These are phyloP conservation scores for Tolypeutes matacus DNA, from an alignment of 2,797 vertebrate genomes.

Conservation along the genomic window DNA sequence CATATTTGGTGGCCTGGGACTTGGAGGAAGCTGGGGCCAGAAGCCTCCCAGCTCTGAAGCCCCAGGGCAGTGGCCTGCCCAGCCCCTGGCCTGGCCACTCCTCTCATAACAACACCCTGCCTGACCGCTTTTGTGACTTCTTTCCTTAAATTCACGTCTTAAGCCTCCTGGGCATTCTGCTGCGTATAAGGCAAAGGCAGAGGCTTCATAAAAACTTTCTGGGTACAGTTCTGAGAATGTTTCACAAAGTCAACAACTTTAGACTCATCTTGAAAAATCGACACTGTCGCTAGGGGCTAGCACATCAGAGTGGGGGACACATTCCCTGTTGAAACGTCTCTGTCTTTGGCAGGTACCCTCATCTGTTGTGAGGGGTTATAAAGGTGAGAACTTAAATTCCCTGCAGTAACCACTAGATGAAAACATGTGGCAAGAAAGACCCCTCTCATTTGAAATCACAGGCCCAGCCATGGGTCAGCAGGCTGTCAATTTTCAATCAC, in stretches of 20 bases:
- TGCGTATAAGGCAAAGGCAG: not conserved
- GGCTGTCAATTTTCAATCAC: not conserved
- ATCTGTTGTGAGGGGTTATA: no score
- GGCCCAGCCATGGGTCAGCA: not conserved
- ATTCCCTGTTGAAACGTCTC: not conserved
- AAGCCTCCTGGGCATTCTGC: not conserved
- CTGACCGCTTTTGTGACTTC: not conserved
- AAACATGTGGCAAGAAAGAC: not conserved
- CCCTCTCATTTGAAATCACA: not conserved
- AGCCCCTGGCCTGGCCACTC: no score
- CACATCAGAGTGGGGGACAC: fast-evolving
- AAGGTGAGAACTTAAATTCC: not conserved
- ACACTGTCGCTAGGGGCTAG: fast-evolving
- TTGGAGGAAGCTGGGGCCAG: not conserved
- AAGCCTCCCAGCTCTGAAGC: no score
- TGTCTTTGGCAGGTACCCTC: not conserved
- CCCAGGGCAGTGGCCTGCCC: fast-evolving
- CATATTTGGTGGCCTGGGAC: fast-evolving
- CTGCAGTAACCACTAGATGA: fast-evolving
- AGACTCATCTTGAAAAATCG: not conserved
- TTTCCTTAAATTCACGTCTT: not conserved
- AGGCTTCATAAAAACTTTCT: not conserved
- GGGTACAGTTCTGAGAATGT: not conserved
- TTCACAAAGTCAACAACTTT: slow-evolving; percentile 10
- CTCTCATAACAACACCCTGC: not conserved